Evolutionary conservation across 2,797 vertebrate species (phyloP), one percentile per base, ranked within the genome.

Genomic region (Tapera naevia): DNA sequence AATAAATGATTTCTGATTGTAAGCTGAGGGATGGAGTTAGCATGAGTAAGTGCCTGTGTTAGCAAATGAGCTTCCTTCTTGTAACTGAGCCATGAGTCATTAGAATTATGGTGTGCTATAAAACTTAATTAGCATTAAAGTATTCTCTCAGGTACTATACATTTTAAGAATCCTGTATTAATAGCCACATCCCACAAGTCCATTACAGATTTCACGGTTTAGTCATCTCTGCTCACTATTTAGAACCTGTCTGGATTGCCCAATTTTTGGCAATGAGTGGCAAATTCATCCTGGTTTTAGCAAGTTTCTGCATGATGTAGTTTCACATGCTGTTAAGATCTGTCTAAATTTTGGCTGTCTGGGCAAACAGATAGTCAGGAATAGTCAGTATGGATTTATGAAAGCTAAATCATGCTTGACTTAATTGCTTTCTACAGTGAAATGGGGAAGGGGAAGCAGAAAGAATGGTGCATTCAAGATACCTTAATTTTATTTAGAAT

Each of bases 121-220:
- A 94, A 96, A 89, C 64, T 89, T 91, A 80, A 94, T 93, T 91
- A 93, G 51, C 79, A 92, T 91, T 82, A 80, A 94, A 95, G 25
- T 91, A 85, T 94, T 96, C 91, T 94, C 92, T 89, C 94, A 85
- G 92, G 94, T 94, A 71, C 73, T 58, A 88, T 48, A 60, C 23
- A 60, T 95, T 94, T 94, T 70, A 87, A 92, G 66, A 95, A 89
- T 92, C 56, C 48, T 32, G 21, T 89, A 93, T 96, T 93, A 95
- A 94, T 94, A 82, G 66, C 58, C 78, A 82, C 45, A 87, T 80
- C 53, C 71, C 81, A 84, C 86, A 93, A 81, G 58, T 75, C 66
- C 66, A 35, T 94, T 89, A 80, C 25, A 62, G 56, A 56, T 92
- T 96, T 96, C 71, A 66, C 7, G 27, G 60, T 87, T 92, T 94